Conservation (phyloP, 2,797 vertebrate genomes). For the Vultur gryphus region DNA sequence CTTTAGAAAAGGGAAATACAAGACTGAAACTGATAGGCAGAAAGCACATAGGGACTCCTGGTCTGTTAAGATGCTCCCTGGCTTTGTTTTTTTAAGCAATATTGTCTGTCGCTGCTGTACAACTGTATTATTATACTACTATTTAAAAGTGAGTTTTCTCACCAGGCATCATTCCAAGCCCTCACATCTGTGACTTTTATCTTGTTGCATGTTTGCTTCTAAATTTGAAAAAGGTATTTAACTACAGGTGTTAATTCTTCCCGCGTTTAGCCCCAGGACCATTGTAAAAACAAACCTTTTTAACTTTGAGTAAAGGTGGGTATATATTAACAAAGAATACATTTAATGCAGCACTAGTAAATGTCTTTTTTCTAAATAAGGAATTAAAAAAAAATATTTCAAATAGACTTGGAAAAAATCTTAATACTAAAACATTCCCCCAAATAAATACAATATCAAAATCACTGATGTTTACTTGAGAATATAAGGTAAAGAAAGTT, state of each 20-base stretch:
- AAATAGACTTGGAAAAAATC: neutral
- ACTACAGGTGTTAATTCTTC: slow-evolving; percentile 67
- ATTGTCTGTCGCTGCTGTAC: neutral
- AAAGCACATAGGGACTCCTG: neutral
- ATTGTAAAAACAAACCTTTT: slow-evolving; percentile 55
- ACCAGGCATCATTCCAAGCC: slow-evolving; percentile 58
- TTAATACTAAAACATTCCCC: neutral
- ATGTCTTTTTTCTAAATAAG: neutral
- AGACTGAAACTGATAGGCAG: neutral
- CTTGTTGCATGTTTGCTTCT: slow-evolving; percentile 55
- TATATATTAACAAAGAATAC: slow-evolving; percentile 25
- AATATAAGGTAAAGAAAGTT: neutral
- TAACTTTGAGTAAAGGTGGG: slow-evolving; percentile 48
- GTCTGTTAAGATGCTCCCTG: neutral
- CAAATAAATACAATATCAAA: neutral
- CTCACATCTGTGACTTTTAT: slow-evolving; percentile 66
- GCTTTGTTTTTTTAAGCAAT: neutral
- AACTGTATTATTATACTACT: neutral
- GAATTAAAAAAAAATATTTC: neutral
- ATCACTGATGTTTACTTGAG: neutral
- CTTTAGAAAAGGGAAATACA: neutral
- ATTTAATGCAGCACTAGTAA: neutral
- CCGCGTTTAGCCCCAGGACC: slow-evolving; percentile 45
- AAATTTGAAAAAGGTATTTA: slow-evolving; percentile 61
- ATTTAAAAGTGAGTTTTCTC: slow-evolving; percentile 34